phyloP scores from a whole-genome alignment of 53 echinoderm and acorn worm genomes.

The Echinarachnius parma region DNA sequence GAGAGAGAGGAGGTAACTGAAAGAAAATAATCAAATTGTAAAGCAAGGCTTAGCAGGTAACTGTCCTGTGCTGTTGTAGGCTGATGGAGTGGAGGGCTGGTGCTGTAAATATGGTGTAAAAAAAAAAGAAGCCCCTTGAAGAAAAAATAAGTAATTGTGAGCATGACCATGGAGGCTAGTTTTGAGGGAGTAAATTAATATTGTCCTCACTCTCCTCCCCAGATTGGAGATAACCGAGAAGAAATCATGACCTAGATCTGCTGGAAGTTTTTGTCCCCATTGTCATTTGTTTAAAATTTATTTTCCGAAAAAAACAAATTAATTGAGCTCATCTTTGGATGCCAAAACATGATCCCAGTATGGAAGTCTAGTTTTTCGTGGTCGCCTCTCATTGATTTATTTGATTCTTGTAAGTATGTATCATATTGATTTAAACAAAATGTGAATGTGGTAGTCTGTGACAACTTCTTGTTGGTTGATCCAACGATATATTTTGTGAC shows the following conservation, averaged over 20 bases:
- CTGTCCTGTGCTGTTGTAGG: conserved; percentile 40
- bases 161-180: no score
- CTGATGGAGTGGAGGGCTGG: conserved; percentile 38
- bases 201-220: no score
- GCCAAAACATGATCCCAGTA: no score
- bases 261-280: no score
- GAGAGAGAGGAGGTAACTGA: conserved; percentile 3
- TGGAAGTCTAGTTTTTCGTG: no score
- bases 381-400: conserved; percentile 32
- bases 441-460: conserved; percentile 3
- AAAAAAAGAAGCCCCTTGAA: conserved; percentile 40
- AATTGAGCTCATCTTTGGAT: no score
- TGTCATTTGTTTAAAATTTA: no score
- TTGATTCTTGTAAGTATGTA: conserved; percentile 39
- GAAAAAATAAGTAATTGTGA: no score
- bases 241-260: no score
- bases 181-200: no score
- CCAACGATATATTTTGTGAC: conserved; percentile 27
- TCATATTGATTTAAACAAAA: conserved; percentile 35
- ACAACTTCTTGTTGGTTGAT: conserved; percentile 49
- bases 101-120: conserved; percentile 53
- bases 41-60: conserved; percentile 45
- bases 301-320: no score
- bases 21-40: conserved; percentile 2
- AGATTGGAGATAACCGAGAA: no score